Conservation (phyloP, 2,888 invertebrate genomes). For the Melinaea marsaeus region DNA sequence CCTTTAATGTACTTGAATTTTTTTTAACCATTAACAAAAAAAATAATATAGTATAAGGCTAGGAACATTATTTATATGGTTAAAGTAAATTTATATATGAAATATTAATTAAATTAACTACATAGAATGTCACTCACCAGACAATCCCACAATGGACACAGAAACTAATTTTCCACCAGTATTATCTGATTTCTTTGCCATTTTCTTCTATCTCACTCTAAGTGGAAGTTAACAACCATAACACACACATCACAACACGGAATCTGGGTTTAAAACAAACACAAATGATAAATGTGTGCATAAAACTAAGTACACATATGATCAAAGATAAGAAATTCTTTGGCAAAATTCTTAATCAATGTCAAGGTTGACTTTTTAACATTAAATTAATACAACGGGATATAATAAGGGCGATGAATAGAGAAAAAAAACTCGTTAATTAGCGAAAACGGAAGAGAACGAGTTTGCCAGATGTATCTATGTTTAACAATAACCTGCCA, state of each 20-base stretch:
- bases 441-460: slow-evolving; percentile 48
- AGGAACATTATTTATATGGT: neutral
- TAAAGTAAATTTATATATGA: neutral
- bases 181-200: slow-evolving; percentile 86
- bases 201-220: slow-evolving; percentile 61
- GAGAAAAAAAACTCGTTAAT: slow-evolving; percentile 35
- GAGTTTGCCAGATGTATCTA: slow-evolving; percentile 58
- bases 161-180: slow-evolving; percentile 84
- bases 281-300: slow-evolving; percentile 37
- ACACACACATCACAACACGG: slow-evolving; percentile 63
- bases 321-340: slow-evolving; percentile 7
- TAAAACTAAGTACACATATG: slow-evolving; percentile 31
- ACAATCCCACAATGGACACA: slow-evolving; percentile 94
- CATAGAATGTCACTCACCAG: slow-evolving; percentile 62
- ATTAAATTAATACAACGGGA: neutral
- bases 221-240: slow-evolving; percentile 46
- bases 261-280: slow-evolving; percentile 24
- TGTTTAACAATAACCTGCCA: slow-evolving; percentile 28
- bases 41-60: neutral
- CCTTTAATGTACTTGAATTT: no score
- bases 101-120: slow-evolving; percentile 3
- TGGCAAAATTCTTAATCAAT: neutral
- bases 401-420: neutral
- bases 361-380: neutral
- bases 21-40: neutral